phyloP scores from a whole-genome alignment of 2,888 invertebrate genomes.

The Scrobipalpa atriplicella region DNA sequence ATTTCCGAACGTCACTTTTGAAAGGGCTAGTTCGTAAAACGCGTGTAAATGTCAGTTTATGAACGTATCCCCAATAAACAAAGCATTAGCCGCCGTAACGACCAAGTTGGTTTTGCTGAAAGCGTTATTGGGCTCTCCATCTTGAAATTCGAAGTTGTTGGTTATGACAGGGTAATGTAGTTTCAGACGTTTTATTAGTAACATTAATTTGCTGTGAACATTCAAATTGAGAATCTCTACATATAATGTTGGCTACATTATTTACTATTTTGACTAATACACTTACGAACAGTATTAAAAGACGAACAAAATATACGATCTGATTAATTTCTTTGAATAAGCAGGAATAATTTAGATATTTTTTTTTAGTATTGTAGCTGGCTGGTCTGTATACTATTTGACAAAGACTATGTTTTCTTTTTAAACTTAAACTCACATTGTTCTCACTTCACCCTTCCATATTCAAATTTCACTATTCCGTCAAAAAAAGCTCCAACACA shows the following conservation, averaged over 20 bases:
- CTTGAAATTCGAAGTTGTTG: not conserved
- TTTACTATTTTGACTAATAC: too few species aligned
- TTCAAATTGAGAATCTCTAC: not conserved
- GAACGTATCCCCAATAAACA: conserved; percentile 55
- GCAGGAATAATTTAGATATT: too few species aligned
- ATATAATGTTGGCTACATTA: too few species aligned
- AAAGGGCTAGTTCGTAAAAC: conserved; percentile 48
- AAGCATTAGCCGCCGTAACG: conserved; percentile 51
- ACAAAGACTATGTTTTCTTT: not conserved
- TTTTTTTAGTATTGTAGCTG: too few species aligned
- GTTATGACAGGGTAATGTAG: conserved; percentile 14
- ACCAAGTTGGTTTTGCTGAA: conserved; percentile 3
- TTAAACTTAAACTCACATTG: not conserved
- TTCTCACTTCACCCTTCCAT: conserved; percentile 9
- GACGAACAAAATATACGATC: too few species aligned
- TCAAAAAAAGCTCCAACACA: conserved; percentile 32
- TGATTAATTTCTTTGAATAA: too few species aligned
- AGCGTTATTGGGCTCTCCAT: not conserved
- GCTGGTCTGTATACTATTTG: too few species aligned
- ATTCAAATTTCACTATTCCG: conserved; percentile 20
- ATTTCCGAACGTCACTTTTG: conserved; percentile 6
- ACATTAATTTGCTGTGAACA: not conserved
- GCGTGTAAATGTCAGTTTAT: conserved; percentile 54
- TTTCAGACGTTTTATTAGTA: conserved; percentile 4
- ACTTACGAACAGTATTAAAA: too few species aligned